Percentiles rank a stretch among this genome's conserved stretches.
Conservation (phyloP, 2,888 invertebrate species). For the Pherbina coryleti region DNA sequence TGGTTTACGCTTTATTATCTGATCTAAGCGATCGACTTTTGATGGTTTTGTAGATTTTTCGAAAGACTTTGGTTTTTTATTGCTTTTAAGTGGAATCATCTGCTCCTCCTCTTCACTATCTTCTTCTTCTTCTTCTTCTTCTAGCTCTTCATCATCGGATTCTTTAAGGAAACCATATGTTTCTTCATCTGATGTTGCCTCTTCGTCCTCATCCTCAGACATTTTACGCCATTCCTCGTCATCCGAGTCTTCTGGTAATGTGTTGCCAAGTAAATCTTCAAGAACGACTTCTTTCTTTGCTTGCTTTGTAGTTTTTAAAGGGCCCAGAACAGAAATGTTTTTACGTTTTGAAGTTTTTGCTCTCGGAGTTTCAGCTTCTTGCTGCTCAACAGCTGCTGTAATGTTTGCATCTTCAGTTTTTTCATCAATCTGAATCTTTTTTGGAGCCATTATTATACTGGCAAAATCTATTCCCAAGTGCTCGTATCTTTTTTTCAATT, state of each 20-base stretch:
- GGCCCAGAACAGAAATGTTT: neutral
- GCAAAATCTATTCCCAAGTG: constrained; percentile 63
- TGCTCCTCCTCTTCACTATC: constrained; percentile 41
- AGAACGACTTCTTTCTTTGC: constrained; percentile 51
- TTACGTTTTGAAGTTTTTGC: neutral
- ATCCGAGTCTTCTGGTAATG: constrained; percentile 63
- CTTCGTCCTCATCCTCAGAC: constrained; percentile 7
- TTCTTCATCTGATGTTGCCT: constrained; percentile 50
- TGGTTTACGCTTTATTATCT: constrained; percentile 60
- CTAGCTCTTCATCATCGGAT: constrained; percentile 44
- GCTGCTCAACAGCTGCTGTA: constrained; percentile 7
- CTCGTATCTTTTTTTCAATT: constrained; percentile 59
- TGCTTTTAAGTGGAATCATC: constrained; percentile 40
- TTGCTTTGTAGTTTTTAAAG: constrained; percentile 37
- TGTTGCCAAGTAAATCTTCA: constrained; percentile 60
- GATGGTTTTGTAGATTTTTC: constrained; percentile 44
- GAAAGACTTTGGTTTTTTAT: constrained; percentile 39
- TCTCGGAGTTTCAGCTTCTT: neutral
- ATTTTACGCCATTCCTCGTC: constrained; percentile 60
- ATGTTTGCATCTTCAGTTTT: constrained; percentile 27
- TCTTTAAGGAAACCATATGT: constrained; percentile 46
- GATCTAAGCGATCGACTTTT: constrained; percentile 56
- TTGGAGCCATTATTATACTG: constrained; percentile 54
- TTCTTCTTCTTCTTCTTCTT: constrained; percentile 37
- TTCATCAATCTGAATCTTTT: constrained; percentile 42